Conservation (phyloP, 2,888 invertebrate genomes). For the Spodoptera picta region DNA sequence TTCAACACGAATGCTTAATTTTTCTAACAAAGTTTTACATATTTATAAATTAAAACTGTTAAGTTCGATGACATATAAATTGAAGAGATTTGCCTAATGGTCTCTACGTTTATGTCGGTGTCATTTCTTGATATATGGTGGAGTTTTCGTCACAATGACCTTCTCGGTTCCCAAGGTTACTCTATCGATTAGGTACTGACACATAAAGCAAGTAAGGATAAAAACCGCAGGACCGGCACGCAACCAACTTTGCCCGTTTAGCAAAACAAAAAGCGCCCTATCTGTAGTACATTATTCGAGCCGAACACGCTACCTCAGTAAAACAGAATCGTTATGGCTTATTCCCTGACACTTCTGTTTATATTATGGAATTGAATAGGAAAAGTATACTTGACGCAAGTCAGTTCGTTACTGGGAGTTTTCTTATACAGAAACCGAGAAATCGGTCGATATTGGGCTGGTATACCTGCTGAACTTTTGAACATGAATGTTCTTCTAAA, state of each 20-base stretch:
- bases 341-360: slow-evolving; percentile 45
- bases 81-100: slow-evolving; percentile 28
- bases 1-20: slow-evolving; percentile 44
- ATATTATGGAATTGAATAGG: slow-evolving; percentile 39
- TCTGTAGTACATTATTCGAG: slow-evolving; percentile 53
- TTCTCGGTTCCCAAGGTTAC: slow-evolving; percentile 52
- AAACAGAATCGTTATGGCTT: slow-evolving; percentile 53
- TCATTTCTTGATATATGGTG: slow-evolving; percentile 29
- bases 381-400: slow-evolving; percentile 6
- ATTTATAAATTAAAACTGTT: slow-evolving; percentile 25
- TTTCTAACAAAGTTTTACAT: slow-evolving; percentile 24
- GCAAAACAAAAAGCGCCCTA: slow-evolving; percentile 57
- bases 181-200: slow-evolving; percentile 54
- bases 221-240: slow-evolving; percentile 60
- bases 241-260: slow-evolving; percentile 62
- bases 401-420: slow-evolving; percentile 2
- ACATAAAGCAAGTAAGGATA: slow-evolving; percentile 49
- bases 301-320: slow-evolving; percentile 60
- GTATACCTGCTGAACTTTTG: no score
- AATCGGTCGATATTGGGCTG: no score
- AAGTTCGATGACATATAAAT: slow-evolving; percentile 30
- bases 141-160: slow-evolving; percentile 45
- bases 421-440: slow-evolving; percentile 2
- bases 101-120: slow-evolving; percentile 16
- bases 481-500: no score